Percentiles rank a stretch among this genome's conserved stretches.
Evolutionary conservation across 2,797 vertebrate species (phyloP).

Genomic region (Chaenodraco wilsoni): DNA sequence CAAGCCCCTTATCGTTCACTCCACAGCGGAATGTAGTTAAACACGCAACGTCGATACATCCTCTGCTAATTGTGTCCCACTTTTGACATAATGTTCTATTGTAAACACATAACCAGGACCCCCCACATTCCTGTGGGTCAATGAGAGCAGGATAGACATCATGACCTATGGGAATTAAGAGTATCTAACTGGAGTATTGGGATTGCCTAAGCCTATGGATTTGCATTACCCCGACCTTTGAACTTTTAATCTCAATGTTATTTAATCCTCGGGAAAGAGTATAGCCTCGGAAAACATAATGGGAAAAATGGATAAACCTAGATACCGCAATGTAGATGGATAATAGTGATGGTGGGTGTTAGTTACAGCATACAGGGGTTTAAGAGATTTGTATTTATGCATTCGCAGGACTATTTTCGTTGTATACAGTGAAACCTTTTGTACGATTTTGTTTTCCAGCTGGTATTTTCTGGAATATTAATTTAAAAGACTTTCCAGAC

Average conservation of each 20-base stretch:
- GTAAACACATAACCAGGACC: constrained; percentile 9
- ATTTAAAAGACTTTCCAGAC: constrained; percentile 8
- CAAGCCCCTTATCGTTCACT: constrained; percentile 34
- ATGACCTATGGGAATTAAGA: constrained; percentile 54
- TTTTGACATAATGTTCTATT: constrained; percentile 44
- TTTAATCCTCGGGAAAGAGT: constrained; percentile 69
- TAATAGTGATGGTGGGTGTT: constrained; percentile 1
- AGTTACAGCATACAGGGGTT: constrained; percentile 23
- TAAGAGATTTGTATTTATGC: constrained; percentile 27
- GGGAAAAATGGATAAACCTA: constrained; percentile 41
- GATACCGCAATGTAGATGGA: constrained; percentile 31
- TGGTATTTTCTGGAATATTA: neutral
- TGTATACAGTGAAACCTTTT: constrained; percentile 6
- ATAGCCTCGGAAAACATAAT: constrained; percentile 49
- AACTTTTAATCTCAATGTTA: constrained; percentile 68
- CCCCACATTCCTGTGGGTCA: constrained; percentile 23
- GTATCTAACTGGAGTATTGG: constrained; percentile 52
- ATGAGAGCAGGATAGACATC: constrained; percentile 39
- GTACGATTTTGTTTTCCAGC: constrained; percentile 4
- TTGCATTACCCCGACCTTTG: constrained; percentile 70
- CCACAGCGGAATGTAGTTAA: constrained; percentile 9
- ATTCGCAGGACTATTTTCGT: constrained; percentile 2
- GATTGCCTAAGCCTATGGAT: constrained; percentile 67
- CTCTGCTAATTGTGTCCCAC: constrained; percentile 36
- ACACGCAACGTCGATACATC: constrained; percentile 10